Base-by-base conservation (phyloP, 2,888 invertebrate genomes). In the Himalopsyche tibetana region DNA sequence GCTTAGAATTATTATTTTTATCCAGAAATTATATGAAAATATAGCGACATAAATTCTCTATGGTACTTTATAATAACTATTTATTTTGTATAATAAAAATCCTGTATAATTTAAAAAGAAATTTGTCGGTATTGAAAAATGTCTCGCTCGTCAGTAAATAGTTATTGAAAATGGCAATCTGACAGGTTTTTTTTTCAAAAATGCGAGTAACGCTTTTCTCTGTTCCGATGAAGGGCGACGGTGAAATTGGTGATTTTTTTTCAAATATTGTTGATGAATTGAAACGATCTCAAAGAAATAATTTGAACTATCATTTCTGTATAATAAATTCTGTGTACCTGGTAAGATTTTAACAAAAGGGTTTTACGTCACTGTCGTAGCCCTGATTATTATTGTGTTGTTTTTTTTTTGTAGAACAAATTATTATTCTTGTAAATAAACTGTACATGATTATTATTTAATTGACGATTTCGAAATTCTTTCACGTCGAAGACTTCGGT, bases 371-470 rank as follows among this genome's bases (percentile, higher is more conserved):
- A 74, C 12, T 74, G 74, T 74, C 63, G 8, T 6, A 56, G 6
- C 28, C 28, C 28, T 69, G 36, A 74, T 74, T 63, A 63, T n/a
- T 63, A 63, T 63, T 63, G 63, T 63, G 19, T 74, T 74, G 19
- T 74, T 69, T 69, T 5, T 28, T 80, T 40, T 40, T 45, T 80
- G 63, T 85, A 85, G 85, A 85, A 81, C 85, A 85, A 85, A 85
- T 82, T 80, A 81, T 85, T 69, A 74, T 74, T 36, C 36, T 74
- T 74, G 74, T 74, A 74, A 74, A 74, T 74, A 74, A 74, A 74
- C 28, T 74, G 74, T 74, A 74, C 8, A 74, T 74, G 74, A 74
- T 74, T 74, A 36, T 74, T 74, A 74, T 74, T 74, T 74, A 74
- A 74, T 74, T 28, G 36, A 38, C 19, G 74, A 74, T 74, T 74